Percentiles rank a stretch among this genome's conserved stretches.
Evolutionary conservation across 2,888 invertebrate genomes (phyloP).

Genomic region (Mystacides longicornis): DNA sequence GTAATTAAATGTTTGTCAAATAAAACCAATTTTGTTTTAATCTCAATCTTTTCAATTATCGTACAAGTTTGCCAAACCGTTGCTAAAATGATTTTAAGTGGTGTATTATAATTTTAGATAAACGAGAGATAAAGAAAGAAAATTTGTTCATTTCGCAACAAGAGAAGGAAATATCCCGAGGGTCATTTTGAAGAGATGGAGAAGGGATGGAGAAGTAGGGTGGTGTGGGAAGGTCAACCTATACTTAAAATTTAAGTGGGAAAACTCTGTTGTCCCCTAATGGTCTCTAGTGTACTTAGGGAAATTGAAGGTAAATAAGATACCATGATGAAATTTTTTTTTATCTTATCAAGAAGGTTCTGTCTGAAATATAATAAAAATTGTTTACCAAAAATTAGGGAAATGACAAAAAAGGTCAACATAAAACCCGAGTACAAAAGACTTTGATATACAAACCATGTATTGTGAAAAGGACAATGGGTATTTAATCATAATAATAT

Average conservation of each 20-base stretch:
- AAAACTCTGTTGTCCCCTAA: background rate
- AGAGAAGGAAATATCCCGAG: background rate
- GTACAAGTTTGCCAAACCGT: too few species aligned
- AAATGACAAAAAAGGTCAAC: background rate
- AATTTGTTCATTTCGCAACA: background rate
- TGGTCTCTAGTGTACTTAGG: conserved; percentile 1
- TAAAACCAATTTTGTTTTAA: too few species aligned
- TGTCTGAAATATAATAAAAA: background rate
- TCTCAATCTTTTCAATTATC: too few species aligned
- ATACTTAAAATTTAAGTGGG: background rate
- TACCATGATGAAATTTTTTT: background rate
- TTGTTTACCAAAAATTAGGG: background rate
- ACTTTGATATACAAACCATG: too few species aligned
- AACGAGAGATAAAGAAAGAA: background rate
- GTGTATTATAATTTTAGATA: too few species aligned
- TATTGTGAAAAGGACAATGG: too few species aligned
- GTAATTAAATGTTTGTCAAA: too few species aligned
- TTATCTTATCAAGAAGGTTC: background rate
- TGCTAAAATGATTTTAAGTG: too few species aligned
- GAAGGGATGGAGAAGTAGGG: background rate
- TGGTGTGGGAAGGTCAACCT: background rate
- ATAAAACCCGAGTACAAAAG: too few species aligned
- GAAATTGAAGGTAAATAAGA: conserved; percentile 2
- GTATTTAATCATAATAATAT: too few species aligned
- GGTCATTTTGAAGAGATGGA: background rate